A percentile compares a stretch with the other conserved stretches of the same genome.
These are phyloP conservation scores for Gallinago paraguaiae DNA, from an alignment of 2,113 vertebrate species.

Conservation along the genomic window DNA sequence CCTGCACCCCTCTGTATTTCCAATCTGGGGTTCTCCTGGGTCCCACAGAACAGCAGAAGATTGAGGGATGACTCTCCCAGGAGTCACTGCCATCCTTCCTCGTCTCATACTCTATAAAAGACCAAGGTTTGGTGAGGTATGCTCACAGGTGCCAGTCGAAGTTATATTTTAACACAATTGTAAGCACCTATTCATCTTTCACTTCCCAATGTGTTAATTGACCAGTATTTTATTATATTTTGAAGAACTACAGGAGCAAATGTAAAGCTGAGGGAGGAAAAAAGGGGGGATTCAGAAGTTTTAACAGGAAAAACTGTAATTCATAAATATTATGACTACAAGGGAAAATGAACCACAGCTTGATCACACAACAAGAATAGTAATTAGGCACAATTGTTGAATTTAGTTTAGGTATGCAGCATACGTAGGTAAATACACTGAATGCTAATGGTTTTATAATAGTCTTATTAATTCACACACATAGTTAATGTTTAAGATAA, in stretches of 20 bases:
- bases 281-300: background rate
- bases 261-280: background rate
- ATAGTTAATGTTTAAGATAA: slow-evolving; percentile 88
- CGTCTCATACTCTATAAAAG: background rate
- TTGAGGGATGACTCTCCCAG: background rate
- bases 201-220: background rate
- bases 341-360: slow-evolving; percentile 72
- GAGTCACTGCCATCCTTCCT: background rate
- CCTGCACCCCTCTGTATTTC: background rate
- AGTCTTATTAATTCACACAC: slow-evolving; percentile 94
- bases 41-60: background rate
- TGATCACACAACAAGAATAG: slow-evolving; percentile 70
- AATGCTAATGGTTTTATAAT: slow-evolving; percentile 93
- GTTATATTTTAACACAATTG: background rate
- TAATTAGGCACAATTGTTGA: slow-evolving; percentile 62
- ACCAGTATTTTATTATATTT: background rate
- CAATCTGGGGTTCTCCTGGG: background rate
- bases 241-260: background rate
- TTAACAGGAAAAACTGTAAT: slow-evolving; percentile 50
- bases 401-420: slow-evolving; percentile 69
- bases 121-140: background rate
- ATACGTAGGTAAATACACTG: slow-evolving; percentile 82
- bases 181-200: background rate
- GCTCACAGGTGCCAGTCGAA: background rate
- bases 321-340: slow-evolving; percentile 68